These are phyloP conservation scores for Spea hammondii DNA, from an alignment of 2,797 vertebrate species.

Conservation along the genomic window DNA sequence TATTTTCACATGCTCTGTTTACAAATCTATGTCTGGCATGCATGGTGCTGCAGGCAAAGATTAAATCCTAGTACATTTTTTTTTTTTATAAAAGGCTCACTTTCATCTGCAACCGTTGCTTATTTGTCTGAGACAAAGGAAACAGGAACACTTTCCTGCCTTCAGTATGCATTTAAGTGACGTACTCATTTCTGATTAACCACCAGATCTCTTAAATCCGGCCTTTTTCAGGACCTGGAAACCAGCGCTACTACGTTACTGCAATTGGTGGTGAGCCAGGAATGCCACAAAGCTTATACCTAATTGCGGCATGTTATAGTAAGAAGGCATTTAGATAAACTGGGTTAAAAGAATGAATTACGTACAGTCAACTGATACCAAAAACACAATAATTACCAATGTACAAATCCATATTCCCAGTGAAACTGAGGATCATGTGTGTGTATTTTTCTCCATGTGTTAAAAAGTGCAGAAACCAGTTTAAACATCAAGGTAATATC, in stretches of 20 bases:
- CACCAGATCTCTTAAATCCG: conserved; percentile 45
- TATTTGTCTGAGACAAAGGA: conserved; percentile 21
- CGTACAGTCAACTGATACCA: conserved; percentile 45
- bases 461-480: too few species aligned
- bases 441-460: not conserved
- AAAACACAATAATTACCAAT: conserved; percentile 41
- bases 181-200: conserved; percentile 46
- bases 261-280: conserved; percentile 48
- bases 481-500: too few species aligned
- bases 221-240: conserved; percentile 39
- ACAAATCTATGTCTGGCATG: too few species aligned
- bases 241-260: conserved; percentile 43
- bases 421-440: not conserved
- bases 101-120: conserved; percentile 31
- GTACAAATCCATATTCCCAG: conserved; percentile 19
- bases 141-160: conserved; percentile 33
- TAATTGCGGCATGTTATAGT: conserved; percentile 38
- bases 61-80: not conserved
- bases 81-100: not conserved
- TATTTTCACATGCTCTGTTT: too few species aligned
- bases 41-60: too few species aligned
- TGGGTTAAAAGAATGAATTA: conserved; percentile 19
- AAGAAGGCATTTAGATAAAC: conserved; percentile 21
- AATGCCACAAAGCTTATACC: conserved; percentile 42
- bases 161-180: conserved; percentile 42